A percentile compares a stretch with the other conserved stretches of the same genome.
phyloP scores from a whole-genome alignment of 2,888 invertebrate species.

The Apomyelois bistriatella region DNA sequence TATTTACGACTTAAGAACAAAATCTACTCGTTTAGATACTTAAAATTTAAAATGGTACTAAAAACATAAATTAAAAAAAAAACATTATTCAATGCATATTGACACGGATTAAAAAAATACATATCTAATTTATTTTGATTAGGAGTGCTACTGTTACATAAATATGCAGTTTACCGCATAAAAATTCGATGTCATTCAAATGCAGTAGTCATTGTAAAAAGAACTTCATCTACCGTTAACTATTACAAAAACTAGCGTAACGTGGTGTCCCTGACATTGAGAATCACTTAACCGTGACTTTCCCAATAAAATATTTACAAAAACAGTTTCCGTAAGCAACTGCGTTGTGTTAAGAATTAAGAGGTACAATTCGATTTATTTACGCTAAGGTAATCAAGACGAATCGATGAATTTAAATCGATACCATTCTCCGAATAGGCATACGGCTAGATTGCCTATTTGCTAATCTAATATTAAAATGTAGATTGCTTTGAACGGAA shows the following conservation, averaged over 20 bases:
- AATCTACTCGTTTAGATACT: too few relatives aligned
- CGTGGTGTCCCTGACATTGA: constrained; percentile 36
- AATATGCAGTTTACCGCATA: too few relatives aligned
- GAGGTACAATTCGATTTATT: constrained; percentile 39
- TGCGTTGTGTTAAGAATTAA: constrained; percentile 26
- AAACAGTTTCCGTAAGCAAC: constrained; percentile 35
- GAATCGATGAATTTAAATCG: constrained; percentile 45
- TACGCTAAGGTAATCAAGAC: constrained; percentile 34
- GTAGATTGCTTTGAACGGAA: constrained; percentile 32
- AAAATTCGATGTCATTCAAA: not conserved
- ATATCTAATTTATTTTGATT: too few relatives aligned
- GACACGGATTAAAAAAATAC: too few relatives aligned
- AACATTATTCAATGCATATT: too few relatives aligned
- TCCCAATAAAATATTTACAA: constrained; percentile 26
- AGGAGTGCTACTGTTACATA: too few relatives aligned
- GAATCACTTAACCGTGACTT: constrained; percentile 23
- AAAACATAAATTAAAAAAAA: too few relatives aligned
- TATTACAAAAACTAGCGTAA: constrained; percentile 11
- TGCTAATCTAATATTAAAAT: constrained; percentile 54
- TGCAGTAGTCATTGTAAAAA: not conserved
- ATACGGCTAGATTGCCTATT: constrained; percentile 30
- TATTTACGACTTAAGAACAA: too few relatives aligned
- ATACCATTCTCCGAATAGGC: constrained; percentile 41
- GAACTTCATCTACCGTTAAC: not conserved
- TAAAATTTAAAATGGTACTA: too few relatives aligned